A percentile compares a stretch with the other conserved stretches of the same genome.
These are phyloP conservation scores for Cremastobaeus sp. DNA, from an alignment of 2,888 invertebrate genomes.

Conservation along the genomic window DNA sequence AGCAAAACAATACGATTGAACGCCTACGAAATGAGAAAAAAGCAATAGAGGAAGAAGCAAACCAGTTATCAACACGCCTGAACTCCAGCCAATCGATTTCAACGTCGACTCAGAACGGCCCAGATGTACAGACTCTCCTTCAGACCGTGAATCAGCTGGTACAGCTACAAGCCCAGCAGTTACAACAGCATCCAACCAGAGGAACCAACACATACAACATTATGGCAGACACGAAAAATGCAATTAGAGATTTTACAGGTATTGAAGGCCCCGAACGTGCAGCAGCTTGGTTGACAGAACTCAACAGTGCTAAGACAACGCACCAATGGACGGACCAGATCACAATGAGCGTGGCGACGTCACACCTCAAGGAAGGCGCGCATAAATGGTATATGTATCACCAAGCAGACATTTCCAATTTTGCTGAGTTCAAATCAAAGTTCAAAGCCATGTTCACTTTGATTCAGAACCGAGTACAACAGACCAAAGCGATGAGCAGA, in stretches of 20 bases:
- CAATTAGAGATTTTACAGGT: constrained; percentile 1
- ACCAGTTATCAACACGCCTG: too few relatives aligned
- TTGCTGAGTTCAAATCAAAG: not conserved
- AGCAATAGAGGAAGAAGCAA: too few relatives aligned
- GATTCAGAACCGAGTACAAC: not conserved
- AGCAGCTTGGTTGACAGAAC: constrained; percentile 1
- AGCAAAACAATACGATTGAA: too few relatives aligned
- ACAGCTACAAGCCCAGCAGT: too few relatives aligned
- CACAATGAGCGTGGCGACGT: not conserved
- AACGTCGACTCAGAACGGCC: too few relatives aligned
- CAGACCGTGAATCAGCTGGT: too few relatives aligned
- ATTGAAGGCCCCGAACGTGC: constrained; percentile 1
- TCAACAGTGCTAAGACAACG: not conserved
- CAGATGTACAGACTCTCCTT: too few relatives aligned
- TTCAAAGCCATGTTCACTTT: constrained; percentile 2
- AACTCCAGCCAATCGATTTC: too few relatives aligned
- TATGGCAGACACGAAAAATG: constrained; percentile 10
- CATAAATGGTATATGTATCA: constrained; percentile 19
- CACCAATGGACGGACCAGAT: constrained; percentile 16
- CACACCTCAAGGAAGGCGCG: constrained; percentile 3
- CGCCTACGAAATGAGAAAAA: too few relatives aligned
- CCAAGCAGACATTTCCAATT: not conserved
- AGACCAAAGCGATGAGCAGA: not conserved
- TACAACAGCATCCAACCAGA: too few relatives aligned
- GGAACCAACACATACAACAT: constrained; percentile 1